These are phyloP conservation scores for Myiopsitta monachus DNA, from an alignment of 2,113 vertebrate genomes.

Conservation along the genomic window DNA sequence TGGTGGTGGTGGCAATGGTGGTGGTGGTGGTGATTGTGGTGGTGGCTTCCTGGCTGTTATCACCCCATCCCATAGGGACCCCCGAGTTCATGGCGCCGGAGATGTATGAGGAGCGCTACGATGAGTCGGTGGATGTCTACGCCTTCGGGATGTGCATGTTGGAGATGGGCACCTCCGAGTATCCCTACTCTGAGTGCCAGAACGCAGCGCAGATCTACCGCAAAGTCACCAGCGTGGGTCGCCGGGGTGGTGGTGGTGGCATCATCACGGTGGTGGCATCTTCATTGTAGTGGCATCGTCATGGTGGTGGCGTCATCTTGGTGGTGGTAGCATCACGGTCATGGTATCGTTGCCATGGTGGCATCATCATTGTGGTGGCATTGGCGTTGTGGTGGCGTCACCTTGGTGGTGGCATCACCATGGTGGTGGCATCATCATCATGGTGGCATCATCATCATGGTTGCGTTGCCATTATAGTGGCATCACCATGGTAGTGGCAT, in stretches of 20 bases:
- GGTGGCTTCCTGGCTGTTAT: not conserved
- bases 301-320: not conserved
- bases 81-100: not conserved
- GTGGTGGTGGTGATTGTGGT: too few relatives aligned
- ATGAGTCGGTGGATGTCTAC: slow-evolving; percentile 94
- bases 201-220: slow-evolving; percentile 96
- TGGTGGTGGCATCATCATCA: too few relatives aligned
- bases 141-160: slow-evolving; percentile 98
- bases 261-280: not conserved
- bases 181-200: slow-evolving; percentile 94
- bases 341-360: not conserved
- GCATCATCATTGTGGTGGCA: too few relatives aligned
- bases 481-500: too few relatives aligned
- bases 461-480: too few relatives aligned
- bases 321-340: not conserved
- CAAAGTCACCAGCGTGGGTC: slow-evolving; percentile 94
- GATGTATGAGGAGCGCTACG: slow-evolving; percentile 94
- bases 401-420: not conserved
- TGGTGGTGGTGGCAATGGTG: too few relatives aligned
- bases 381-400: too few relatives aligned
- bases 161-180: slow-evolving; percentile 95
- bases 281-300: not conserved
- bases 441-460: too few relatives aligned
- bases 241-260: too few relatives aligned
- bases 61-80: not conserved